Conservation (phyloP, 2,888 invertebrate genomes). For the Sesamia inferens region DNA sequence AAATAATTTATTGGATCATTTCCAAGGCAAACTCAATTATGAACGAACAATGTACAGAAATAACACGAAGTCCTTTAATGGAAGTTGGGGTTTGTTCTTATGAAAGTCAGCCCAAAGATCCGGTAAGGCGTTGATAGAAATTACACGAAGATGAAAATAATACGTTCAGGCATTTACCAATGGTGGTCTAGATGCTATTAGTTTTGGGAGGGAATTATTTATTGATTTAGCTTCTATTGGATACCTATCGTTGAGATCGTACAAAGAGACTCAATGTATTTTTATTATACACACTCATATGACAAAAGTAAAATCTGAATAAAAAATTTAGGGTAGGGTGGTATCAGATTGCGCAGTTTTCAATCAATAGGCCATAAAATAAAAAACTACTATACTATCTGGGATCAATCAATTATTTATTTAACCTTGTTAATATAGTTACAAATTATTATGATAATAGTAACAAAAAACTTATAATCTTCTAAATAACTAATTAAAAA, state of each 20-base stretch:
- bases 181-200: conserved; percentile 20
- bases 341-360: too few species aligned
- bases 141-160: conserved; percentile 43
- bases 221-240: not conserved
- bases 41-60: conserved; percentile 74
- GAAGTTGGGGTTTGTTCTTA: conserved; percentile 66
- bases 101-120: conserved; percentile 45
- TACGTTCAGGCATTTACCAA: conserved; percentile 32
- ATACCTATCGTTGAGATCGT: not conserved
- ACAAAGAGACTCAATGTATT: not conserved
- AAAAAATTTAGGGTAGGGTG: too few species aligned
- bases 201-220: conserved; percentile 23
- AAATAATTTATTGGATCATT: conserved; percentile 79
- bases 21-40: conserved; percentile 83
- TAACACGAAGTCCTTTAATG: conserved; percentile 67
- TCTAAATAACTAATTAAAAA: too few species aligned
- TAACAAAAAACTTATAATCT: too few species aligned
- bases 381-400: too few species aligned
- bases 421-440: too few species aligned
- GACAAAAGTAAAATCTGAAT: too few species aligned
- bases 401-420: too few species aligned
- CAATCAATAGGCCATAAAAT: too few species aligned
- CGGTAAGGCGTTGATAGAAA: conserved; percentile 47
- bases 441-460: too few species aligned
- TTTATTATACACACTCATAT: too few species aligned